Percentiles rank a stretch among this genome's conserved stretches.
Conservation (phyloP, 2,888 invertebrate genomes). For the Scrobipalpa costella region DNA sequence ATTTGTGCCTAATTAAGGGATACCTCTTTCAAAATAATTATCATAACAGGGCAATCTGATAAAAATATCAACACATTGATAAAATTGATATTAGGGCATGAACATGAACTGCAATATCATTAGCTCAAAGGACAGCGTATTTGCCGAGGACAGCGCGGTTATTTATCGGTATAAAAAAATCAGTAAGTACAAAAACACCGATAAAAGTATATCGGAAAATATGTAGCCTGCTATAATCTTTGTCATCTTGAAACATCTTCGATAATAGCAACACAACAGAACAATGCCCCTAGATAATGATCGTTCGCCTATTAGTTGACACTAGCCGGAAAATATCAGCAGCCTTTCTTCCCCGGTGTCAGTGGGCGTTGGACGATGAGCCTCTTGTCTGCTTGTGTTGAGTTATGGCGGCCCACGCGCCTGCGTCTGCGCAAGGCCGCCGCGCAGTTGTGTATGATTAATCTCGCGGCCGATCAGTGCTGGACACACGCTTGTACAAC, state of each 20-base stretch:
- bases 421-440: slow-evolving; percentile 58
- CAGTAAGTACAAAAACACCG: neutral
- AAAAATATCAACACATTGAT: too few species aligned
- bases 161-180: neutral
- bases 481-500: slow-evolving; percentile 65
- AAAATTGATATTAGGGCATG: too few species aligned
- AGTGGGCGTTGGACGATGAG: slow-evolving; percentile 57
- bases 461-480: slow-evolving; percentile 66
- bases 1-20: neutral
- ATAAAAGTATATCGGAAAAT: neutral
- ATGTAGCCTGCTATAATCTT: neutral
- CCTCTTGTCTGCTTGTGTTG: slow-evolving; percentile 57
- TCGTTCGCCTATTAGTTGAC: slow-evolving; percentile 6
- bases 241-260: neutral
- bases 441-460: slow-evolving; percentile 74
- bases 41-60: too few species aligned
- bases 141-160: too few species aligned
- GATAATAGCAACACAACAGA: slow-evolving; percentile 7
- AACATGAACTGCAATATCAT: too few species aligned
- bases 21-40: too few species aligned
- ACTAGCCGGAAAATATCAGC: slow-evolving; percentile 20
- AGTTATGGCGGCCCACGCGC: slow-evolving; percentile 69
- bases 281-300: slow-evolving; percentile 2
- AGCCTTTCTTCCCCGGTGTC: slow-evolving; percentile 38
- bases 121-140: too few species aligned